Base-by-base conservation (phyloP, 2,888 invertebrate genomes). In the Drosophila bunnanda region DNA sequence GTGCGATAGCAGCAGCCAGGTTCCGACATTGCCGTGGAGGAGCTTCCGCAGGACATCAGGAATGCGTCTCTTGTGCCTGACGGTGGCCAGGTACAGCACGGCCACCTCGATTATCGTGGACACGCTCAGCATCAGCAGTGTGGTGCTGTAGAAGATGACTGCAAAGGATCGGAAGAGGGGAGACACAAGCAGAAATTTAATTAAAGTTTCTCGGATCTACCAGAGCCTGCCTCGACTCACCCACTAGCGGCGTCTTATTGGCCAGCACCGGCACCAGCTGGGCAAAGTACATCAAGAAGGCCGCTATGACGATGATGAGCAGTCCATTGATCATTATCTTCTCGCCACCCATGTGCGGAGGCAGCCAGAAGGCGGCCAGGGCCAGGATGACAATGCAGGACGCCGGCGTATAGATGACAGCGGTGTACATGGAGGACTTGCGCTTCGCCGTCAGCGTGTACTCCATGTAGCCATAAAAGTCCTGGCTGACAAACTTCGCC, bases 301-400 rank as follows among this genome's bases (percentile, higher is more conserved):
- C 91, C n/a, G 93, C 93, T 43, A 94, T 94, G 52, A 95, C 93
- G 1, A 95, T 87, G 15, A 94, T 93, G 10, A 94, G 94, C 57
- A 94, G 92, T 9, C 94, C 94, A 77, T 94, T 94, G 20, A 95
- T 89, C 15, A 94, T 90, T 25, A 95, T 93, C 90, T 95, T 95
- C 89, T 95, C 95, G 17, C 94, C 95, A 20, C 94, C 94, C 78
- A 95, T 94, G 79, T 94, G 94, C 0, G 95, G 94, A 1, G 95
- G 95, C 52, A 95, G 82, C 94, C 95, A 95, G 89, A 95, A 96
- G 2, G 93, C 93, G 17, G 94, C 91, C 48, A 96, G 91, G 0
- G 94, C 94, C 82, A 95, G 85, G 17, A 95, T 87, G 5, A 95
- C 93, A 59, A 95, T 93, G 60, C 94, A 95, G 93, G 92, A 78